Conservation (phyloP, 1,140 invertebrate species). For the Hyles vespertilio region DNA sequence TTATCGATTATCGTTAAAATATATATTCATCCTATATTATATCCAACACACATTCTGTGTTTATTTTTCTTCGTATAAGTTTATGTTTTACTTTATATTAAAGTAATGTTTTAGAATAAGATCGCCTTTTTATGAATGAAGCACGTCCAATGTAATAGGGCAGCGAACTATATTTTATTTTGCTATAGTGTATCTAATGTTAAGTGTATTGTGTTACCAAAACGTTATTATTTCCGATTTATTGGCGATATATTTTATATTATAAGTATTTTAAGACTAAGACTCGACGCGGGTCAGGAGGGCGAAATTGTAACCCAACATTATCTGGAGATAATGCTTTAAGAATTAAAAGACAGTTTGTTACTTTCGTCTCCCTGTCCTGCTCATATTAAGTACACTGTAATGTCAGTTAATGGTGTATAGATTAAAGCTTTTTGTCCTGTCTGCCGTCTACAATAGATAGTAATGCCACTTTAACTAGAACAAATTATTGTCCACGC, state of each 20-base stretch:
- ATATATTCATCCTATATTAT: background rate
- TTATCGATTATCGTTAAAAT: no score
- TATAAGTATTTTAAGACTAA: conserved; percentile 34
- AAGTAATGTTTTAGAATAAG: conserved; percentile 58
- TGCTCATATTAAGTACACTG: background rate
- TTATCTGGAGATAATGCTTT: background rate
- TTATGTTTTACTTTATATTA: conserved; percentile 61
- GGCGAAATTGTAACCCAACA: background rate
- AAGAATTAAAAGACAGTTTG: background rate
- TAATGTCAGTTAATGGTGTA: background rate
- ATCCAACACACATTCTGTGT: background rate
- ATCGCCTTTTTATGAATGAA: conserved; percentile 48
- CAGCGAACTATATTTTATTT: conserved; percentile 55
- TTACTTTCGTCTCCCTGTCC: background rate
- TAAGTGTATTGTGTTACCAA: conserved; percentile 46
- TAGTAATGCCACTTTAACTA: conserved; percentile 1
- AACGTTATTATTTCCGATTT: conserved; percentile 32
- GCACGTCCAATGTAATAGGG: conserved; percentile 61
- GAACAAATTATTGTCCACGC: conserved; percentile 1
- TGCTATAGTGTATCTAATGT: conserved; percentile 37
- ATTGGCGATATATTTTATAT: conserved; percentile 51
- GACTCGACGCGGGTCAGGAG: conserved; percentile 4
- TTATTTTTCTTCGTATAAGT: conserved; percentile 12
- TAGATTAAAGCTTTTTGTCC: conserved; percentile 6
- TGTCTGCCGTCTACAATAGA: conserved; percentile 6